phyloP scores from a whole-genome alignment of 2,888 invertebrate species.

The Dascillus cervinus region DNA sequence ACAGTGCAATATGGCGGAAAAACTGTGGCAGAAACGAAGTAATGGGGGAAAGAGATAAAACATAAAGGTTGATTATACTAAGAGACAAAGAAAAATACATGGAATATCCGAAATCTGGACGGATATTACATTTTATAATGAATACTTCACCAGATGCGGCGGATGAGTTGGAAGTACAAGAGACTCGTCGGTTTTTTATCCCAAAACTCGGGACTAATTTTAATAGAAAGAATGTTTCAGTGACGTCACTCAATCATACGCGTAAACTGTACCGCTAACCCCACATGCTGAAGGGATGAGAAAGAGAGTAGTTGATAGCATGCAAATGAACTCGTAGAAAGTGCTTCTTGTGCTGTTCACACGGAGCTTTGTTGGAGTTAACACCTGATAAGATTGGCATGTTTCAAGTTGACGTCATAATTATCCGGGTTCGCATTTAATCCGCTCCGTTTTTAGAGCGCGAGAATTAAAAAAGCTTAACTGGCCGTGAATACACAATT shows the following conservation, averaged over 20 bases:
- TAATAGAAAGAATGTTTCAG: too few species aligned
- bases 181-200: too few species aligned
- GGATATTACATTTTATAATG: slow-evolving; percentile 40
- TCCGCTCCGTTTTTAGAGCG: too few species aligned
- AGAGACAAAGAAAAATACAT: slow-evolving; percentile 32
- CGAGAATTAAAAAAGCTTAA: too few species aligned
- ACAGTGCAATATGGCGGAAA: slow-evolving; percentile 32
- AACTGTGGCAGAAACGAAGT: slow-evolving; percentile 20
- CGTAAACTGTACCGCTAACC: too few species aligned
- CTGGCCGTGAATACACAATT: too few species aligned
- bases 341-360: slow-evolving; percentile 35
- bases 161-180: too few species aligned
- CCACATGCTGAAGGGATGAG: too few species aligned
- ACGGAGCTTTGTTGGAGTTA: slow-evolving; percentile 34
- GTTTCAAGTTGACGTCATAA: too few species aligned
- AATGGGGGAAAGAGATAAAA: slow-evolving; percentile 11
- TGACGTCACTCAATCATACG: too few species aligned
- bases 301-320: slow-evolving; percentile 27
- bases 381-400: slow-evolving; percentile 35
- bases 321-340: slow-evolving; percentile 32
- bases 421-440: too few species aligned
- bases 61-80: slow-evolving; percentile 24
- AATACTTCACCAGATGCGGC: slow-evolving; percentile 33
- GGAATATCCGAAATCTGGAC: slow-evolving; percentile 31
- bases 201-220: too few species aligned